These are phyloP conservation scores for Drosophila nigromelanica DNA, from an alignment of 1,140 invertebrate genomes.

Conservation along the genomic window DNA sequence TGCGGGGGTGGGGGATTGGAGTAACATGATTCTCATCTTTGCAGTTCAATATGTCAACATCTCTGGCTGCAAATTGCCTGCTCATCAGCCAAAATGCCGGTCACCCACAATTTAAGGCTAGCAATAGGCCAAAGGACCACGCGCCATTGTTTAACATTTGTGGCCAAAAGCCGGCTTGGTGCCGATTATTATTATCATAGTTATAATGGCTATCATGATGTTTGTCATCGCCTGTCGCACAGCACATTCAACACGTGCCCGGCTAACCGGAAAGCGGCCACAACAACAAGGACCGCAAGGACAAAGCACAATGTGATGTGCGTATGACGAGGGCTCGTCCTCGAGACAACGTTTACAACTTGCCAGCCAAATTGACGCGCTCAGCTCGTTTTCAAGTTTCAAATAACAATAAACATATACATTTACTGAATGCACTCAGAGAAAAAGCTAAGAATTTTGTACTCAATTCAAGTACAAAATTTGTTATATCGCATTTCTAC, in stretches of 20 bases:
- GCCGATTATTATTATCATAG: slow-evolving; percentile 34
- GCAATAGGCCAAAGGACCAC: slow-evolving; percentile 1
- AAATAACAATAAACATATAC: slow-evolving; percentile 15
- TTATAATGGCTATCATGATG: slow-evolving; percentile 52
- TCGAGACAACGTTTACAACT: slow-evolving; percentile 32
- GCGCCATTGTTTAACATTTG: slow-evolving; percentile 30
- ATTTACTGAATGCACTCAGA: not conserved
- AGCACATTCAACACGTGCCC: slow-evolving; percentile 42
- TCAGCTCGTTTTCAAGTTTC: slow-evolving; percentile 37
- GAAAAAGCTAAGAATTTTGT: not conserved
- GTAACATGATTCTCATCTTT: slow-evolving; percentile 19
- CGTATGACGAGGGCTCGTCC: slow-evolving; percentile 24
- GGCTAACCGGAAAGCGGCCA: not conserved
- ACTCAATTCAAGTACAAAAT: no score
- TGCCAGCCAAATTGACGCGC: slow-evolving; percentile 48
- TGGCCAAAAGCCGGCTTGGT: slow-evolving; percentile 1
- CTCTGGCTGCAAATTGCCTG: slow-evolving; percentile 14
- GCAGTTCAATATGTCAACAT: slow-evolving; percentile 31
- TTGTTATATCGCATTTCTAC: not conserved
- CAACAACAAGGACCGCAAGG: slow-evolving; percentile 29
- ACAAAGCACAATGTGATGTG: slow-evolving; percentile 41
- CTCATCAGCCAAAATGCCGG: slow-evolving; percentile 23
- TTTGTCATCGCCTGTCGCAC: slow-evolving; percentile 29
- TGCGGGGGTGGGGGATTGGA: not conserved
- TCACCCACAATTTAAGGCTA: slow-evolving; percentile 27